Percentiles rank a stretch among this genome's conserved stretches.
Evolutionary conservation across 2,888 invertebrate species (phyloP).

Genomic region (Eristalis pertinax): DNA sequence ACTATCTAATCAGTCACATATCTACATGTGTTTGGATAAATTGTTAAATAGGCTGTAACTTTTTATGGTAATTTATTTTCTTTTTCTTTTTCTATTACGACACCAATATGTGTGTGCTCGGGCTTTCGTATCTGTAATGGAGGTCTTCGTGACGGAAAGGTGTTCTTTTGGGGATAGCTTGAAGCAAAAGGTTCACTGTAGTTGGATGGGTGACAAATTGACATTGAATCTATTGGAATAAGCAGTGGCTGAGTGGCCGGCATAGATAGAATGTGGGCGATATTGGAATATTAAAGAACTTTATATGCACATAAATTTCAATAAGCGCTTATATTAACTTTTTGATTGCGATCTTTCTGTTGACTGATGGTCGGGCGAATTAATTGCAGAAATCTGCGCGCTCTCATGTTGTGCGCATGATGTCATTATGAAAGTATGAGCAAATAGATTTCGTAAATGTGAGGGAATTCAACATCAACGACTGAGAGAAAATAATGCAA

Average conservation of each 20-base stretch:
- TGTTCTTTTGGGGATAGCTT: constrained; percentile 33
- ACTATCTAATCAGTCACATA: constrained; percentile 70
- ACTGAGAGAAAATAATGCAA: no score
- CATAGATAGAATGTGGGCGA: neutral
- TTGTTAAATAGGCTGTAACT: constrained; percentile 71
- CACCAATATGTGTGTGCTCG: constrained; percentile 3
- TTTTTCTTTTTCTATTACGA: constrained; percentile 21
- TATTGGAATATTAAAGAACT: neutral
- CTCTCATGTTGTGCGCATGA: no score
- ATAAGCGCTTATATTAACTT: neutral
- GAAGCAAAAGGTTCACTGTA: constrained; percentile 55
- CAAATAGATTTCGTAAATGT: no score
- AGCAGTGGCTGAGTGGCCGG: neutral
- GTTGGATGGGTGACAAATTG: constrained; percentile 68
- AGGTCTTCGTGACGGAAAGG: constrained; percentile 31
- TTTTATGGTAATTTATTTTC: constrained; percentile 70
- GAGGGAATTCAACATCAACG: no score
- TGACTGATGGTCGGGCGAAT: neutral
- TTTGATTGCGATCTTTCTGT: neutral
- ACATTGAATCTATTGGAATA: constrained; percentile 48
- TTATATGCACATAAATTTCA: neutral
- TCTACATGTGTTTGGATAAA: constrained; percentile 72
- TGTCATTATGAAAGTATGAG: no score
- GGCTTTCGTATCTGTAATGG: neutral
- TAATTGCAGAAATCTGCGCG: no score